Base-by-base conservation (phyloP, 2,888 invertebrate genomes). In the Caenorhabditis macrosperma region DNA sequence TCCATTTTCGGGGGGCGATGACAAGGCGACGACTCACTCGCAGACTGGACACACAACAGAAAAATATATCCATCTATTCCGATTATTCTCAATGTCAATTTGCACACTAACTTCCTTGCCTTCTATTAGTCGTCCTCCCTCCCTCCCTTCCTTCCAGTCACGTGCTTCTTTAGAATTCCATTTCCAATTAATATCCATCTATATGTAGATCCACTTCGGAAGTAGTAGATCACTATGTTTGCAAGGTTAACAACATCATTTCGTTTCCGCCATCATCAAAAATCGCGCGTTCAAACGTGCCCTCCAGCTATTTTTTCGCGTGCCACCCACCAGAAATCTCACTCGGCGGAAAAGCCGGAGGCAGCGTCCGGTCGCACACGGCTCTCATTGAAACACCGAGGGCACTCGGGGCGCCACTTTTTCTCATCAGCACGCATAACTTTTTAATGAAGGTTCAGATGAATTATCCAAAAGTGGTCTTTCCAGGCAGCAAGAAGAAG, bases 51-150 rank as follows among this genome's bases (percentile, higher is more conserved):
- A 71, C 71, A 63, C n/a, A 69, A 52, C 55, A 35, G 48, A 63
- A n/a, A n/a, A n/a, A n/a, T n/a, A n/a, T n/a, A n/a, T n/a, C n/a
- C 48, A 61, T 63, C 60, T 72, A 64, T 72, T 72, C 63, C 38
- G 38, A 72, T 72, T 72, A 57, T 57, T 63, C 55, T 63, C 55
- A 63, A 63, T 72, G 63, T 57, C 63, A 63, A 63, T 72, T 63
- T 55, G 64, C 35, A 61, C 63, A 72, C 71, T 46, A 55, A 46
- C 35, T 28, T 54, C 61, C 22, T 41, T 52, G 54, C 33, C 28
- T 26, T 35, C 1, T 20, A n/a, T n/a, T n/a, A n/a, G n/a, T n/a
- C n/a, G n/a, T 55, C 22, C 22, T 7, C 30, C 17, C 30, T 26
- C 50, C 7, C 12, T 30, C 9, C 33, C 30, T 55, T 54, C 22